Conservation (phyloP, 2,113 vertebrate genomes). For the Petrocephalus zakoni region DNA sequence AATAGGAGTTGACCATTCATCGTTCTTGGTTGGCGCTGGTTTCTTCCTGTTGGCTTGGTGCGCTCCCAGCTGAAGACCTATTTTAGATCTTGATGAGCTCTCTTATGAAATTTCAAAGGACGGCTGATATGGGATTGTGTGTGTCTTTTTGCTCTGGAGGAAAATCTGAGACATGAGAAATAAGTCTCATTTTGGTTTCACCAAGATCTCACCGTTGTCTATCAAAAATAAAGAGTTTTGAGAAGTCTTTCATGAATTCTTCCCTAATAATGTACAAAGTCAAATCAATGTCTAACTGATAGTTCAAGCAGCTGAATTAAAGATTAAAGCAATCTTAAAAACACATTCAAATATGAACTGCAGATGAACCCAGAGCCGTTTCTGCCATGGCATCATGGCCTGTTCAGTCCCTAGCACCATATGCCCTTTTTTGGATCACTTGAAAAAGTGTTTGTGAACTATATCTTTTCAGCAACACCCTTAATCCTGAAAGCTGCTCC, state of each 20-base stretch:
- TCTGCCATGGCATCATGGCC: background rate
- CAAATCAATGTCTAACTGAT: background rate
- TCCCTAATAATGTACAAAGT: background rate
- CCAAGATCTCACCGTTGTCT: background rate
- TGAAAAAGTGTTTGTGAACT: background rate
- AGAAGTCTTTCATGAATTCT: background rate
- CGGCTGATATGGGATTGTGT: background rate
- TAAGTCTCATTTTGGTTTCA: background rate
- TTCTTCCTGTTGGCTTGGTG: background rate
- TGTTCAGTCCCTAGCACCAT: background rate
- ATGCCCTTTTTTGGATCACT: background rate
- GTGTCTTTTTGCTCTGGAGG: background rate
- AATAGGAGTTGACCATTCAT: background rate
- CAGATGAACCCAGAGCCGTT: background rate
- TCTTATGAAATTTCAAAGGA: background rate
- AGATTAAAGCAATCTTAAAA: background rate
- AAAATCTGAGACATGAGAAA: background rate
- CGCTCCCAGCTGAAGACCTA: no score
- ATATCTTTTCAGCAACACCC: background rate
- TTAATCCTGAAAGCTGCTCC: background rate
- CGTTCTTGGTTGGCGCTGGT: background rate
- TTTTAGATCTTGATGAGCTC: no score
- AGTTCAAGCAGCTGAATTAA: background rate
- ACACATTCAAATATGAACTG: background rate
- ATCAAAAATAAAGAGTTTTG: background rate